These are phyloP conservation scores for Botia almorhae DNA, from an alignment of 2,797 vertebrate species.

Conservation along the genomic window DNA sequence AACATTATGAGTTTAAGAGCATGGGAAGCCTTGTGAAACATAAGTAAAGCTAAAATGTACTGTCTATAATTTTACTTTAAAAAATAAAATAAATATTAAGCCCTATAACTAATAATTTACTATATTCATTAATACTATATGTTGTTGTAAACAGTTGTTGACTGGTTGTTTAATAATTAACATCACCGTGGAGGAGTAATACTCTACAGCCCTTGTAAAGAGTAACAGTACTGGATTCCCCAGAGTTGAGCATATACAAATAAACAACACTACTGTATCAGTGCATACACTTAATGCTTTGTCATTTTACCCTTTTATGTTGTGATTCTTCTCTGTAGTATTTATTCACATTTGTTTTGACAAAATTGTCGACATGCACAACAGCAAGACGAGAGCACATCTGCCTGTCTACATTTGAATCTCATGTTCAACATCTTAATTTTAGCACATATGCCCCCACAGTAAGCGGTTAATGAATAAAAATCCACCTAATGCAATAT, in stretches of 20 bases:
- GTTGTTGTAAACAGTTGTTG: not conserved
- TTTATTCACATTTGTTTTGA: not conserved
- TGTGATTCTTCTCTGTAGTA: not conserved
- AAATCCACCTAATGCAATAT: conserved; percentile 43
- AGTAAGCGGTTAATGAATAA: conserved; percentile 26
- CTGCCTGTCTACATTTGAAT: not conserved
- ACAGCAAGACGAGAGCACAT: not conserved
- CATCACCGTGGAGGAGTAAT: too few species aligned
- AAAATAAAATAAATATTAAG: not conserved
- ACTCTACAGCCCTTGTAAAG: too few species aligned
- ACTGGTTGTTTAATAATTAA: not conserved
- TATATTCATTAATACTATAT: not conserved
- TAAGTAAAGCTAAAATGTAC: not conserved
- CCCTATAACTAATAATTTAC: not conserved
- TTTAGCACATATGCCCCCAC: conserved; percentile 16
- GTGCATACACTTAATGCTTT: too few species aligned
- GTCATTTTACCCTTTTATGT: not conserved
- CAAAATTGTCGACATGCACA: not conserved
- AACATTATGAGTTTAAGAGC: not conserved
- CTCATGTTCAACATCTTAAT: not conserved
- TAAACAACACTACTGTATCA: too few species aligned
- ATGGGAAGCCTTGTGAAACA: not conserved
- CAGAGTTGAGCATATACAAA: too few species aligned
- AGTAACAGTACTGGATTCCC: too few species aligned
- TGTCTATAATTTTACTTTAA: conserved; percentile 1